A percentile compares a stretch with the other conserved stretches of the same genome.
Conservation (phyloP, 2,888 invertebrate species). For the Volucella inanis region DNA sequence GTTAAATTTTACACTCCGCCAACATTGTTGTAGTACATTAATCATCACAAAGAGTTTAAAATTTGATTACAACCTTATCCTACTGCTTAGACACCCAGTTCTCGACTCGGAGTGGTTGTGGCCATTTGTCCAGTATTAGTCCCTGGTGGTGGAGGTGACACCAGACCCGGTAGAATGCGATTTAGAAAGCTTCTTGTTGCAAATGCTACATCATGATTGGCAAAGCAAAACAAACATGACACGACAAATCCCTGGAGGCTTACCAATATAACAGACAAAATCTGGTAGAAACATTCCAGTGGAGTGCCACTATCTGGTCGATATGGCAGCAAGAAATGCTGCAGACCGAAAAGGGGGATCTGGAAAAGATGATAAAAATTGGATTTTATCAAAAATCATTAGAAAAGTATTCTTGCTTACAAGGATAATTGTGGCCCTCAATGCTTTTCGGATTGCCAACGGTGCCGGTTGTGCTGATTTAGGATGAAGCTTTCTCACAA, state of each 20-base stretch:
- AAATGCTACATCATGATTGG: slow-evolving; percentile 88
- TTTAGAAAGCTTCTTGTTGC: slow-evolving; percentile 84
- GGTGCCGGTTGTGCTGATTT: slow-evolving; percentile 86
- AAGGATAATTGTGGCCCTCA: slow-evolving; percentile 88
- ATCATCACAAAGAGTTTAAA: not conserved
- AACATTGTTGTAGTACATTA: not conserved
- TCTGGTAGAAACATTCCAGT: slow-evolving; percentile 86
- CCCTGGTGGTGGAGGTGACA: slow-evolving; percentile 80
- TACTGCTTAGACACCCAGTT: slow-evolving; percentile 81
- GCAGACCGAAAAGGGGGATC: slow-evolving; percentile 90
- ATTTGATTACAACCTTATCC: not conserved
- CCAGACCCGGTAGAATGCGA: slow-evolving; percentile 81
- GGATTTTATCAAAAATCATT: no score
- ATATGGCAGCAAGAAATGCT: slow-evolving; percentile 88
- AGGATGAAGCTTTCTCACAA: slow-evolving; percentile 87
- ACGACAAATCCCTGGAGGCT: slow-evolving; percentile 90
- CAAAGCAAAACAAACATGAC: slow-evolving; percentile 89
- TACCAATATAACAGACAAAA: slow-evolving; percentile 87
- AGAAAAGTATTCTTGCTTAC: slow-evolving; percentile 79
- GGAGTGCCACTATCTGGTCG: slow-evolving; percentile 85
- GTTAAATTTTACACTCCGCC: no score
- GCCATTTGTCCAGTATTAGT: slow-evolving; percentile 82
- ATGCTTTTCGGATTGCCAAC: slow-evolving; percentile 86
- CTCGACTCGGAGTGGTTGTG: slow-evolving; percentile 82
- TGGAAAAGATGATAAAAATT: slow-evolving; percentile 70